A percentile compares a stretch with the other conserved stretches of the same genome.
These are phyloP conservation scores for Callyntrura sp. DNA, from an alignment of 2,888 invertebrate genomes.

Conservation along the genomic window DNA sequence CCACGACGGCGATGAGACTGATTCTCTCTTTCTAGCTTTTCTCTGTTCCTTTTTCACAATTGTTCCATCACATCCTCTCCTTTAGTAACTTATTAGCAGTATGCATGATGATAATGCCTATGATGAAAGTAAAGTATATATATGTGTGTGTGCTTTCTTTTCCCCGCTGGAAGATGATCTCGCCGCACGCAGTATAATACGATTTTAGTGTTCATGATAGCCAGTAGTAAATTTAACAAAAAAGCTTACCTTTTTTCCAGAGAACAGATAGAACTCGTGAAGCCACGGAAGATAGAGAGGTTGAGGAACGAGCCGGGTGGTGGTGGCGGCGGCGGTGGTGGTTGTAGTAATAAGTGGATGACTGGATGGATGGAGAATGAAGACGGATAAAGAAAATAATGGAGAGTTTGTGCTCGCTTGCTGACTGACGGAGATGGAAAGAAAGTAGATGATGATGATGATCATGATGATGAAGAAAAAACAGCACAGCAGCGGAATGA, in stretches of 20 bases:
- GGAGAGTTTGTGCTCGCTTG: constrained; percentile 64
- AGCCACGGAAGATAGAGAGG: too few species aligned
- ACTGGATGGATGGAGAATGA: background rate
- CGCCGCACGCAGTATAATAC: background rate
- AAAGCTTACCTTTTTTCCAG: constrained; percentile 3
- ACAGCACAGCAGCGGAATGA: constrained; percentile 58
- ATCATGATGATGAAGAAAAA: constrained; percentile 16
- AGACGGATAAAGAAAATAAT: constrained; percentile 53
- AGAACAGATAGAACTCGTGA: background rate
- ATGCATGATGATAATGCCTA: background rate
- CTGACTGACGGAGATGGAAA: constrained; percentile 15
- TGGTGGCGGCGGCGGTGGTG: too few species aligned
- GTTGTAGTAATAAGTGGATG: background rate
- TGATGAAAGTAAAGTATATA: background rate
- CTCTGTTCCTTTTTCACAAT: constrained; percentile 27
- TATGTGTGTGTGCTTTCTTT: background rate
- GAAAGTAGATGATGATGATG: background rate
- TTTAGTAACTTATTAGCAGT: constrained; percentile 53
- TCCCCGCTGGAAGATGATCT: background rate
- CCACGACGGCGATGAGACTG: constrained; percentile 1
- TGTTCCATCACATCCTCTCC: constrained; percentile 33
- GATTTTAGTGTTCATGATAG: background rate
- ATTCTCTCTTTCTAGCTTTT: constrained; percentile 26
- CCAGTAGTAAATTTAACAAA: constrained; percentile 11
- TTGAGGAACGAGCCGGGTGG: background rate